Base-by-base conservation (phyloP, 2,113 vertebrate genomes). In the Oncorhynchus tshawytscha region DNA sequence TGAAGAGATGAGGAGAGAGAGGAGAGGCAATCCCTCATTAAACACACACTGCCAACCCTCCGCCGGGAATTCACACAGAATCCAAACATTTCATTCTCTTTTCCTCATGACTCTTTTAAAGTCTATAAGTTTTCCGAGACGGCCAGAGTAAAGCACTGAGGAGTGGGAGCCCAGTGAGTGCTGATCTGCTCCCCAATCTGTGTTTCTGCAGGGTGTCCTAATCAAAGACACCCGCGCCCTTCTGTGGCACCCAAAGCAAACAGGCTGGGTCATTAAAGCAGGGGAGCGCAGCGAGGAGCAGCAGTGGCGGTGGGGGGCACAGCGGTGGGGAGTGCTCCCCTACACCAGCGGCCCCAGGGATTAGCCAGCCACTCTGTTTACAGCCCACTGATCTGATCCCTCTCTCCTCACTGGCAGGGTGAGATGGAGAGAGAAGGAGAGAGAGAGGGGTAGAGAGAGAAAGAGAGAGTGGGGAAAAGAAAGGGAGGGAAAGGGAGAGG, bases 141-240 rank as follows among this genome's bases (percentile, higher is more conserved):
- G 15, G 51, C 15, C 15, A 54, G 81, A 85, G 78, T 74, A 79
- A 88, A 88, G 87, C 81, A 73, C 49, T 81, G 51, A 16, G 2
- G 74, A 9, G 75, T 57, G 62, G 20, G 72, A 9, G 15, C 31
- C 16, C 77, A 76, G 81, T 13, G 57, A 81, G 81, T 65, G 84
- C 82, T 78, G 87, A 87, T 88, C 86, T 84, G 85, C 79, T 86
- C 85, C 79, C 85, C 85, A 85, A 89, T 88, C 87, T 87, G 85
- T 78, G 84, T 82, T 88, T 80, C 90, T 84, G 86, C 86, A 83
- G 84, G 88, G 90, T 3, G 83, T 81, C 88, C 83, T 82, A 90
- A 92, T 92, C 91, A 92, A 91, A 92, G 85, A 80, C 82, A 64
- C 78, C 82, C 60, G 75, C 77, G 85, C 81, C 87, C 68, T 82